Conservation (phyloP, 2,888 invertebrate genomes). For the Drosophila paracracens region DNA sequence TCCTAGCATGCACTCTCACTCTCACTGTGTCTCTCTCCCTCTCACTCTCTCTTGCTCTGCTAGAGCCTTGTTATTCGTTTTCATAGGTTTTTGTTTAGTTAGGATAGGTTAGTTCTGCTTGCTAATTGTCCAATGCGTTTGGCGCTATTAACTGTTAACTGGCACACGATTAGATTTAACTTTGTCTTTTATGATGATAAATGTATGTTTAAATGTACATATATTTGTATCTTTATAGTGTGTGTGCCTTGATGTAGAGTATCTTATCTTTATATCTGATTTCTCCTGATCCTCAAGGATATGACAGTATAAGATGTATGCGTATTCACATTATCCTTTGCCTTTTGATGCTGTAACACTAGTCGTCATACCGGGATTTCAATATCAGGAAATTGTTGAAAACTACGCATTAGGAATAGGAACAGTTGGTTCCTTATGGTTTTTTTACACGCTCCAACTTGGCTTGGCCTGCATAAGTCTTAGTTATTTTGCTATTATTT, state of each 20-base stretch:
- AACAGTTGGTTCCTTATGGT: background rate
- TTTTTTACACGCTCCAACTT: background rate
- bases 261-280: background rate
- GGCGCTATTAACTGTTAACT: constrained; percentile 18
- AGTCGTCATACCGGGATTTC: background rate
- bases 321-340: background rate
- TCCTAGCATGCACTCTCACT: background rate
- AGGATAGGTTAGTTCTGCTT: constrained; percentile 62
- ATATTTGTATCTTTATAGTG: background rate
- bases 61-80: background rate
- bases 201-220: background rate
- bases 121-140: constrained; percentile 1
- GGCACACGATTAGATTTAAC: constrained; percentile 48
- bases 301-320: background rate
- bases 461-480: background rate
- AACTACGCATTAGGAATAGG: background rate
- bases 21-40: too few species aligned
- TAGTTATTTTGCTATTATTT: background rate
- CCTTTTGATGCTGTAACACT: background rate
- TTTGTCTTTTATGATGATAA: constrained; percentile 25
- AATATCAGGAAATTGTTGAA: background rate
- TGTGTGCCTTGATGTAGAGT: background rate
- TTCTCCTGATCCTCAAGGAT: background rate
- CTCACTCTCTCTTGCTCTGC: background rate
- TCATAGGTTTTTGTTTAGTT: constrained; percentile 30